A percentile compares a stretch with the other conserved stretches of the same genome.
These are phyloP conservation scores for Xestia ashworthii DNA, from an alignment of 2,888 invertebrate species.

Conservation along the genomic window DNA sequence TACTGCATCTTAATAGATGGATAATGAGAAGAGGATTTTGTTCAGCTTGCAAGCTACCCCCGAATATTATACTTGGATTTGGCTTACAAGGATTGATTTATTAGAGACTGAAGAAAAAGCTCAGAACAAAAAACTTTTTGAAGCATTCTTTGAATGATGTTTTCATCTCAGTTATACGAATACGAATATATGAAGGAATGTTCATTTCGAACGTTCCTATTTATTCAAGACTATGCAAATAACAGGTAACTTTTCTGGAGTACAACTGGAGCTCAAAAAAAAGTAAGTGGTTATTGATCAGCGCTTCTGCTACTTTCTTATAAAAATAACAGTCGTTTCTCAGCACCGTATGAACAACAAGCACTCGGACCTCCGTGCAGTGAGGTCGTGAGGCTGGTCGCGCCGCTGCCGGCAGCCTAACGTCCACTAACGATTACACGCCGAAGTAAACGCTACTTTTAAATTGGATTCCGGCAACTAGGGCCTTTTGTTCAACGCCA, in stretches of 20 bases:
- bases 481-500: constrained; percentile 69
- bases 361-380: neutral
- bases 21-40: neutral
- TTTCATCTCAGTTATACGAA: neutral
- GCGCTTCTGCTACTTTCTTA: neutral
- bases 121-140: neutral
- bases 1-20: neutral
- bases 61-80: neutral
- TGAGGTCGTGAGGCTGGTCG: constrained; percentile 4
- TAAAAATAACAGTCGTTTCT: constrained; percentile 8
- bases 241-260: neutral
- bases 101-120: neutral
- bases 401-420: constrained; percentile 55
- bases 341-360: neutral
- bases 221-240: neutral
- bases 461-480: constrained; percentile 79
- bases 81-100: neutral
- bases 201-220: neutral
- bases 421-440: constrained; percentile 75
- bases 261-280: neutral
- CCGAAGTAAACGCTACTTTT: constrained; percentile 78
- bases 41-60: neutral
- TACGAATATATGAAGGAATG: neutral
- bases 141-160: neutral
- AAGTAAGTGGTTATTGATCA: neutral